Evolutionary conservation across 2,113 vertebrate species (phyloP).

Genomic region (Ranitomeya imitator): DNA sequence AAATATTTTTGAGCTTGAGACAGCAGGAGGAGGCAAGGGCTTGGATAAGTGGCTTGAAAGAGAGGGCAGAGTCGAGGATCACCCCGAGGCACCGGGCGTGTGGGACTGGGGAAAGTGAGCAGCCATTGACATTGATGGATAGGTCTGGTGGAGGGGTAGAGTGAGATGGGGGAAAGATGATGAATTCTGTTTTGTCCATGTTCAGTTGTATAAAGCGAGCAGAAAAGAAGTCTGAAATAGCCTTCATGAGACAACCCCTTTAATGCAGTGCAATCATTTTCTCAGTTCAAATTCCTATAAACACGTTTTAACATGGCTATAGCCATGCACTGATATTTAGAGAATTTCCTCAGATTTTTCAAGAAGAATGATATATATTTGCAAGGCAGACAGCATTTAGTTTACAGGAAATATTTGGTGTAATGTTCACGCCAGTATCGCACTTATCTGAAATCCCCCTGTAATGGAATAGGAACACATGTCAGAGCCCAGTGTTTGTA

Average conservation of each 20-base stretch:
- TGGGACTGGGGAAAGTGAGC: too few species aligned
- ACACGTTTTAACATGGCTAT: slow-evolving; percentile 80
- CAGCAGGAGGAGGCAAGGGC: too few species aligned
- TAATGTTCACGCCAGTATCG: slow-evolving; percentile 79
- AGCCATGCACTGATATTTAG: slow-evolving; percentile 77
- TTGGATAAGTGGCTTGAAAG: too few species aligned
- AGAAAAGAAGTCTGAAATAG: too few species aligned
- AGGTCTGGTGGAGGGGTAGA: too few species aligned
- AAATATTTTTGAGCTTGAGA: too few species aligned
- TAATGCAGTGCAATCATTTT: slow-evolving; percentile 71
- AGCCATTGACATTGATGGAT: too few species aligned
- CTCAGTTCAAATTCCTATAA: slow-evolving; percentile 73
- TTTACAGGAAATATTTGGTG: slow-evolving; percentile 68
- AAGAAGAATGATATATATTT: slow-evolving; percentile 79
- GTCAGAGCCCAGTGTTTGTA: slow-evolving; percentile 79
- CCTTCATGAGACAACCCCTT: slow-evolving; percentile 68
- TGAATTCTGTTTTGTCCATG: too few species aligned
- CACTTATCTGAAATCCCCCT: slow-evolving; percentile 83
- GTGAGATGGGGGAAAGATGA: too few species aligned
- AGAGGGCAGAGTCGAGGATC: too few species aligned
- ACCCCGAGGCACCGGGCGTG: too few species aligned
- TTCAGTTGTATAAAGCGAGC: too few species aligned
- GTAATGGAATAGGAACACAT: slow-evolving; percentile 79
- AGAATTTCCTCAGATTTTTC: slow-evolving; percentile 81
- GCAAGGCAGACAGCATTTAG: slow-evolving; percentile 77